A percentile compares a stretch with the other conserved stretches of the same genome.
These are phyloP conservation scores for Turritopsis rubra DNA, from an alignment of 30 jellyfish, hydroid and myxozoan species.

Conservation along the genomic window DNA sequence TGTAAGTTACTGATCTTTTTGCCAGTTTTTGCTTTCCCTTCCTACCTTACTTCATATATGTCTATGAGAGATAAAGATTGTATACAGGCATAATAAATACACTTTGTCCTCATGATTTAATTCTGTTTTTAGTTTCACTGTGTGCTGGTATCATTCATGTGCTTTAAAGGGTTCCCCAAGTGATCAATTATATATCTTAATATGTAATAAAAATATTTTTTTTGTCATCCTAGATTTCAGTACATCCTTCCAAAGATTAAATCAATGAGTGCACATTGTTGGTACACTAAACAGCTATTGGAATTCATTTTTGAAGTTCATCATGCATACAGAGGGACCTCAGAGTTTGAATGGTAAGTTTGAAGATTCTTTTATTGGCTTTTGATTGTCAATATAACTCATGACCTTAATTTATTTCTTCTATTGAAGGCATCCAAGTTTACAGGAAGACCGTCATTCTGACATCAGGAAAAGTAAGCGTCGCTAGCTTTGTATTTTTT, in stretches of 20 bases:
- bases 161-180: background rate
- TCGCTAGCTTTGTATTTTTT: background rate
- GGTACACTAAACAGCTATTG: constrained; percentile 45
- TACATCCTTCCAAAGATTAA: constrained; percentile 71
- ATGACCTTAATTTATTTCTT: background rate
- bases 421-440: constrained; percentile 80
- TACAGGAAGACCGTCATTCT: constrained; percentile 44
- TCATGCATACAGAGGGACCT: constrained; percentile 68
- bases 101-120: background rate
- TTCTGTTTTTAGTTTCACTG: background rate
- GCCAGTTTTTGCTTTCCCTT: background rate
- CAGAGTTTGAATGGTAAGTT: constrained; percentile 75
- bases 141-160: background rate
- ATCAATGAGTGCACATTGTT: constrained; percentile 50
- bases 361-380: background rate
- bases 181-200: background rate
- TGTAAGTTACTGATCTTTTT: constrained; percentile 46
- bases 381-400: no score
- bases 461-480: constrained; percentile 60
- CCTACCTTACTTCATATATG: background rate
- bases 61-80: no score
- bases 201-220: background rate
- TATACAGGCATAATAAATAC: background rate
- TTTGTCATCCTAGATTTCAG: constrained; percentile 50
- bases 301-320: constrained; percentile 59